A percentile compares a stretch with the other conserved stretches of the same genome.
Conservation (phyloP, 2,113 vertebrate genomes). For the Cheirogaleus medius region DNA sequence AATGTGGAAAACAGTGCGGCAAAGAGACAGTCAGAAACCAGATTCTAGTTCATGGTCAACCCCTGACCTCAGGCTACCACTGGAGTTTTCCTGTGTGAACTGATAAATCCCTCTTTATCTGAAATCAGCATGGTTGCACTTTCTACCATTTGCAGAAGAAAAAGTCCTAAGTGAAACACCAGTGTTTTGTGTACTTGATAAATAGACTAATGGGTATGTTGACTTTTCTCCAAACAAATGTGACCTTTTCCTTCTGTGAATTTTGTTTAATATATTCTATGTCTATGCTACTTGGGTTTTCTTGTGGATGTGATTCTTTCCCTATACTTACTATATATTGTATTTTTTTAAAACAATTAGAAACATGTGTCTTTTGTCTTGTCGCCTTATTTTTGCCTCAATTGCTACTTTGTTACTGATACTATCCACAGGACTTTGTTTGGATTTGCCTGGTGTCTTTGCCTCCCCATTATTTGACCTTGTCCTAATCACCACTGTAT, state of each 20-base stretch:
- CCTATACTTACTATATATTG: neutral
- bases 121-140: neutral
- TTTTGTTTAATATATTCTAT: neutral
- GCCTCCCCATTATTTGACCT: neutral
- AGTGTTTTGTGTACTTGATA: neutral
- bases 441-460: neutral
- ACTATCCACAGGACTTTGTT: too few species aligned
- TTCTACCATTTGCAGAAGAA: neutral
- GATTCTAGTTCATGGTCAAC: neutral
- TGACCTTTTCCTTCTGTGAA: neutral
- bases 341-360: neutral
- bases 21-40: neutral
- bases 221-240: neutral
- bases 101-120: neutral
- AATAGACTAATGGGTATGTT: neutral
- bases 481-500: neutral
- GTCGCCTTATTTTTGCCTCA: neutral
- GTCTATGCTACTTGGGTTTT: neutral
- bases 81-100: neutral
- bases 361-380: neutral
- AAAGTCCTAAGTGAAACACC: too few species aligned
- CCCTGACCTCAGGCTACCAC: neutral
- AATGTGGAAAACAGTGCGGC: neutral
- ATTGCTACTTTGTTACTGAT: neutral
- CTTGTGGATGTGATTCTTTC: neutral